Conservation (phyloP, 2,113 vertebrate species). For the Rhinichthys klamathensis region DNA sequence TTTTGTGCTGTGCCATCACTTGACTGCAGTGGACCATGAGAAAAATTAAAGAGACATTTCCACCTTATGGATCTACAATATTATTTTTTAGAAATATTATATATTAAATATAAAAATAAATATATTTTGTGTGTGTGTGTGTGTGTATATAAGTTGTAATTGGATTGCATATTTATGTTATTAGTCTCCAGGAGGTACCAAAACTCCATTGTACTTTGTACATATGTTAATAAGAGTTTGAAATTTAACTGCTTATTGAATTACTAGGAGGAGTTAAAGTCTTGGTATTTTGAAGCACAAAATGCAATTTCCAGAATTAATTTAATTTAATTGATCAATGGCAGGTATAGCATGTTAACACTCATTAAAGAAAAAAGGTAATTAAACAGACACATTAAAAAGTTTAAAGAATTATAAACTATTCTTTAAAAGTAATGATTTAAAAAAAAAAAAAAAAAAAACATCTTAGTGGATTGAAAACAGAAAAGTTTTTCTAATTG, state of each 20-base stretch:
- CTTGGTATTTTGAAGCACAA: not conserved
- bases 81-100: not conserved
- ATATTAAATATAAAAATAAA: too few relatives aligned
- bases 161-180: not conserved
- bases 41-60: conserved; percentile 51
- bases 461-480: not conserved
- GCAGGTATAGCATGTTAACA: not conserved
- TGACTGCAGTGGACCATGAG: conserved; percentile 54
- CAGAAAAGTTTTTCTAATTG: not conserved
- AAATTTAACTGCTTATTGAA: not conserved
- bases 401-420: not conserved
- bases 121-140: not conserved
- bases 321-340: not conserved
- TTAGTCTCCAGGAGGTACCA: not conserved
- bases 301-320: not conserved
- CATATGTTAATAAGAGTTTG: not conserved
- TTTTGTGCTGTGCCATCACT: conserved; percentile 72
- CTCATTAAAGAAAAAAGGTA: not conserved
- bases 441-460: not conserved
- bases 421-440: not conserved
- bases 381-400: not conserved
- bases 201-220: not conserved
- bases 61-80: conserved; percentile 12
- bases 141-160: not conserved
- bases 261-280: not conserved